Evolutionary conservation across 2,888 invertebrate genomes (phyloP), one percentile per base, ranked within the genome.

Genomic region (Stenoptilia bipunctidactyla): DNA sequence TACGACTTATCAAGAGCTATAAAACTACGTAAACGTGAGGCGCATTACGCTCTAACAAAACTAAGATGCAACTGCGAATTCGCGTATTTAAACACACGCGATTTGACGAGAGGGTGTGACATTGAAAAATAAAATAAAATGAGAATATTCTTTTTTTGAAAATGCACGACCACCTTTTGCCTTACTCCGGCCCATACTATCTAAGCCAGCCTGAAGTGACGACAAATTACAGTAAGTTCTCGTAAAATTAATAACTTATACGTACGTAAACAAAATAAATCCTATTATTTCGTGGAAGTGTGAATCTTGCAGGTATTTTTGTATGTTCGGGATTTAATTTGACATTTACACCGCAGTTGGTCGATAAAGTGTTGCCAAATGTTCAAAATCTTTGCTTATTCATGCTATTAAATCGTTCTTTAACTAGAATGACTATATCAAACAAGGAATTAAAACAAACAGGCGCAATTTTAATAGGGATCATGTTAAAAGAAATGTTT

Each of bases 211-310:
- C 66, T 2, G 55, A 58, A 20, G 57, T 61, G 54, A 52, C 61
- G 5, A 65, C 69, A 4, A 48, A 52, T 45, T 63, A 48, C 40
- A 52, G 75, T 75, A 50, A 73, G 74, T 67, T 30, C 20, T 20
- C 30, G n/a, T 30, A 30, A 30, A 30, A 12, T 30, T 4, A 8
- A 8, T 30, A 30, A 8, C 2, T 30, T 30, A 30, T 30, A 8
- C 20, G 3, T 30, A 8, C 10, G n/a, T 30, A 30, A 30, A 30
- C 12, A 30, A 8, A 12, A n/a, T 10, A 12, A 30, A 8, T 8
- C 8, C 3, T 20, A 5, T 20, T 20, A 20, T 20, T 20, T 20
- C 20, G 20, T 20, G 20, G 20, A 20, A 20, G 8, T 20, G 20
- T 20, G 3, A 20, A 20, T 5, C 20, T 3, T 8, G 20, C 8